These are phyloP conservation scores for Mantis religiosa DNA, from an alignment of 2,888 invertebrate genomes.

Conservation along the genomic window DNA sequence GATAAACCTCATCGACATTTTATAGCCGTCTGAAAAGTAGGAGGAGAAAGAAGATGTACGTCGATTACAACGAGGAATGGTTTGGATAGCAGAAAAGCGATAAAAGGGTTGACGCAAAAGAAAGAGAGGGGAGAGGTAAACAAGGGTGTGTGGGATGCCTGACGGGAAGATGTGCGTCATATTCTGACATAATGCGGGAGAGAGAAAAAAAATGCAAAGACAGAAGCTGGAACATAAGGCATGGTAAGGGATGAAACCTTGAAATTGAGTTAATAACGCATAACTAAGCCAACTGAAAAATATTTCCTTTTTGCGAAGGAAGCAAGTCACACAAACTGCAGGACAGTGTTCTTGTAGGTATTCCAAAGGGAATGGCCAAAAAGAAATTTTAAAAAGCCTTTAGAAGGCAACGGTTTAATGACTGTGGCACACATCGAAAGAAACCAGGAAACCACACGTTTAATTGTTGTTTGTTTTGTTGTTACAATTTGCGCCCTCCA, in stretches of 20 bases:
- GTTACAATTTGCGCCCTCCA: too few relatives aligned
- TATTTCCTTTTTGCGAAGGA: not conserved
- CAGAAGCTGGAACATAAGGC: not conserved
- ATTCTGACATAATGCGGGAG: not conserved
- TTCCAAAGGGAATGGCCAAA: too few relatives aligned
- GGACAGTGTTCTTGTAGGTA: too few relatives aligned
- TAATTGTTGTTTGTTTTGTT: too few relatives aligned
- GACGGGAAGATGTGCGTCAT: not conserved
- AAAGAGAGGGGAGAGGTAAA: not conserved
- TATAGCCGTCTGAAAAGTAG: not conserved
- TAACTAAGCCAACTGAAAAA: not conserved
- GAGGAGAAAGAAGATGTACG: not conserved
- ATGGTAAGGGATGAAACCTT: not conserved
- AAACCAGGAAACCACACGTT: too few relatives aligned
- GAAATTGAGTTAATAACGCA: not conserved
- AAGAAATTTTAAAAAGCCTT: too few relatives aligned
- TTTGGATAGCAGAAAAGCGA: not conserved
- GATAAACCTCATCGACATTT: not conserved
- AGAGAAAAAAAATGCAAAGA: not conserved
- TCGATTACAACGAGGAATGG: not conserved
- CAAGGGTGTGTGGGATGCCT: not conserved
- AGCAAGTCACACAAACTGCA: too few relatives aligned
- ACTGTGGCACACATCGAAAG: too few relatives aligned
- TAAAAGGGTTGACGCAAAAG: not conserved
- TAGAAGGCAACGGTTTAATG: too few relatives aligned